Evolutionary conservation across 2,797 vertebrate genomes (phyloP).

Genomic region (Tarsius wallacei): DNA sequence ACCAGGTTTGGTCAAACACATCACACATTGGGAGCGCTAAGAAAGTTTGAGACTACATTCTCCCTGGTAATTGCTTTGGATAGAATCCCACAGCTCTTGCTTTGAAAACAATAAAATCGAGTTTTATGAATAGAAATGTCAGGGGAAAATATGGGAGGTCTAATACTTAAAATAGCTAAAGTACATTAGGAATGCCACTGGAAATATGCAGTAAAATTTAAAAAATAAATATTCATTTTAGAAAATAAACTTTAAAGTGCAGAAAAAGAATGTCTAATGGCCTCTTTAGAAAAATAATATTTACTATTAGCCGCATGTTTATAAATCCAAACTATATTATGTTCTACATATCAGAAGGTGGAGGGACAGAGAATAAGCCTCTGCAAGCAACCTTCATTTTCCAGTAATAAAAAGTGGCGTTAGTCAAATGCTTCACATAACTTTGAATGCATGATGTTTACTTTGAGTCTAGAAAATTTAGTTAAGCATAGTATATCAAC

Average conservation of each 20-base stretch:
- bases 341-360: neutral
- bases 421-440: neutral
- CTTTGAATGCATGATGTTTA: neutral
- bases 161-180: slow-evolving; percentile 42
- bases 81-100: neutral
- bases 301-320: neutral
- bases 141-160: neutral
- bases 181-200: neutral
- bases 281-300: neutral
- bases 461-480: neutral
- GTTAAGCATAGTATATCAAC: neutral
- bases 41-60: slow-evolving; percentile 8
- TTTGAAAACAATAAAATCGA: slow-evolving; percentile 54
- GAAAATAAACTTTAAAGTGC: slow-evolving; percentile 16
- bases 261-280: slow-evolving; percentile 18
- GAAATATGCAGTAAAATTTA: slow-evolving; percentile 25
- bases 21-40: neutral
- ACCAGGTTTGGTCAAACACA: neutral
- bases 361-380: neutral
- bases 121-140: slow-evolving; percentile 36
- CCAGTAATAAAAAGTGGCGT: slow-evolving; percentile 1
- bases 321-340: slow-evolving; percentile 21
- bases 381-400: neutral
- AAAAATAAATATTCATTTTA: slow-evolving; percentile 4
- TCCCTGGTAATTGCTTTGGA: neutral